These are phyloP conservation scores for Pseudopipra pipra DNA, from an alignment of 2,113 vertebrate genomes.

Conservation along the genomic window DNA sequence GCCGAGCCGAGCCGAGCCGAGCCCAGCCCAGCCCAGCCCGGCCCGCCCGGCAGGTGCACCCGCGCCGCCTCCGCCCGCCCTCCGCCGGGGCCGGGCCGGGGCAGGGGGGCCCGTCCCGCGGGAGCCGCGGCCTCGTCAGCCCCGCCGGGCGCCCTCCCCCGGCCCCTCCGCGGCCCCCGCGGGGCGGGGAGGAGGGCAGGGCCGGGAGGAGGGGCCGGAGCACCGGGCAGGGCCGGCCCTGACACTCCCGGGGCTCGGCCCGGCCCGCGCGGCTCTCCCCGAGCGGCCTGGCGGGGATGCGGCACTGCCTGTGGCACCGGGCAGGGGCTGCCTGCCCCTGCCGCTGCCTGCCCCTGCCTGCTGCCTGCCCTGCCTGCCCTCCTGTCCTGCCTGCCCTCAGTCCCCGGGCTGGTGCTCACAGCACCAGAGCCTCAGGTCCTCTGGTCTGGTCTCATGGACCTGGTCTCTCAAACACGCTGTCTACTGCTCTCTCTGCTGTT, in stretches of 20 bases:
- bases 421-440: background rate
- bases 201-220: background rate
- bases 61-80: background rate
- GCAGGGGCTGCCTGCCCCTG: background rate
- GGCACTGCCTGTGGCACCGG: background rate
- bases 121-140: background rate
- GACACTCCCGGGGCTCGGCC: no score
- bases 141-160: background rate
- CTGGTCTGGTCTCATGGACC: background rate
- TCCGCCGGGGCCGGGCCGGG: no score
- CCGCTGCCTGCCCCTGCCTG: background rate
- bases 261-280: no score
- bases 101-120: no score
- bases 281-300: background rate
- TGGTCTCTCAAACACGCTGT: background rate
- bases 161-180: background rate
- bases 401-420: no score
- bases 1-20: background rate
- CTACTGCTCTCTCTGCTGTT: rapidly evolving
- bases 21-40: no score
- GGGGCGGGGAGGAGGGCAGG: background rate
- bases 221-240: no score
- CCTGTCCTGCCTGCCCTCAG: background rate
- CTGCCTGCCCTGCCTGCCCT: rapidly evolving
- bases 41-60: background rate